A percentile compares a stretch with the other conserved stretches of the same genome.
Evolutionary conservation across 2,888 invertebrate species (phyloP).

Genomic region (Muschampia plurimacula): DNA sequence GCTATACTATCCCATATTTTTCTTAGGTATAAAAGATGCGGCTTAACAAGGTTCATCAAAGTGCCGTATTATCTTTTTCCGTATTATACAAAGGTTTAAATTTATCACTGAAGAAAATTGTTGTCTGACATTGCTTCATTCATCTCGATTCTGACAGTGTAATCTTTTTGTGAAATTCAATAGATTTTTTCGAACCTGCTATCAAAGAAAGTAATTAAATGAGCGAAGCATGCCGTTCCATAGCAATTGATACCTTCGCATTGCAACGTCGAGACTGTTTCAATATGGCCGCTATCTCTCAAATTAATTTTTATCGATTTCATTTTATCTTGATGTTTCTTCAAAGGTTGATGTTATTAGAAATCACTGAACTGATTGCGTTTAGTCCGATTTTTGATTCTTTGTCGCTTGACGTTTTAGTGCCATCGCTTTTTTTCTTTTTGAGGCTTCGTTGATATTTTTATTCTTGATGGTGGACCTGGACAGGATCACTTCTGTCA

Average conservation of each 20-base stretch:
- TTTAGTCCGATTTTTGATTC: background rate
- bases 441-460: background rate
- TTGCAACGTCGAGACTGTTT: slow-evolving; percentile 26
- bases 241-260: slow-evolving; percentile 35
- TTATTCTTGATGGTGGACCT: too few species aligned
- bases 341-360: slow-evolving; percentile 12
- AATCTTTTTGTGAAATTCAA: slow-evolving; percentile 16
- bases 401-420: background rate
- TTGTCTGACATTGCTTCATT: background rate
- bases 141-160: background rate
- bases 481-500: too few species aligned
- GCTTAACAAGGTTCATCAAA: too few species aligned
- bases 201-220: slow-evolving; percentile 31
- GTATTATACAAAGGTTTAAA: too few species aligned
- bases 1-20: too few species aligned
- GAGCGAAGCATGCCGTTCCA: slow-evolving; percentile 24
- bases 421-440: background rate
- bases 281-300: slow-evolving; percentile 23
- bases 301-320: slow-evolving; percentile 28
- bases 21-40: too few species aligned
- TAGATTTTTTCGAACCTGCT: slow-evolving; percentile 20
- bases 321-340: slow-evolving; percentile 9
- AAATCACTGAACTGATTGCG: slow-evolving; percentile 14
- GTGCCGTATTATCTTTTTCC: too few species aligned
- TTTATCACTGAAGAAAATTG: background rate